These are phyloP conservation scores for Xenus cinereus DNA, from an alignment of 2,113 vertebrate species.

Conservation along the genomic window DNA sequence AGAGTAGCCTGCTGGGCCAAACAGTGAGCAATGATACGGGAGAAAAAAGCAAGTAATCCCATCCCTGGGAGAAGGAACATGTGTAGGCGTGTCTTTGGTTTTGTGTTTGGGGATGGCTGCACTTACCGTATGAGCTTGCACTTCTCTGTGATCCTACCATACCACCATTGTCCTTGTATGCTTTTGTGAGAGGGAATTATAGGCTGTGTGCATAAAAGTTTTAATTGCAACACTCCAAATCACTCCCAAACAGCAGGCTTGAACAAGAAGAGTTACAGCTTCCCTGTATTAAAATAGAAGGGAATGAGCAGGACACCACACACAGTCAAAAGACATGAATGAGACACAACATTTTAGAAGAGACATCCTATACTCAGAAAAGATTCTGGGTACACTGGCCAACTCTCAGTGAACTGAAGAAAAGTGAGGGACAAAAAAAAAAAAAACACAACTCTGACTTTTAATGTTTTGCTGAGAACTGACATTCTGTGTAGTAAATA, in stretches of 20 bases:
- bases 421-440: not conserved
- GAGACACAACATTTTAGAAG: not conserved
- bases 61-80: not conserved
- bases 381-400: not conserved
- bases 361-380: not conserved
- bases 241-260: not conserved
- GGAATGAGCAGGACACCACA: not conserved
- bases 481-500: not conserved
- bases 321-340: not conserved
- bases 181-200: not conserved
- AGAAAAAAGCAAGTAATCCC: not conserved
- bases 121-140: not conserved
- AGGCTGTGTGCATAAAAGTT: not conserved
- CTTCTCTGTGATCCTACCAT: not conserved
- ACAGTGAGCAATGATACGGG: not conserved
- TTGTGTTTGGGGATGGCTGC: not conserved
- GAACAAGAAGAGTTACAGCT: not conserved
- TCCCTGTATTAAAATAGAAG: not conserved
- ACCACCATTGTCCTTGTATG: not conserved
- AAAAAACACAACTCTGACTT: not conserved
- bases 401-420: not conserved
- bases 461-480: not conserved
- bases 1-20: not conserved
- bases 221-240: not conserved
- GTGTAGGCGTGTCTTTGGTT: not conserved